Evolutionary conservation across 2,113 vertebrate genomes (phyloP).

Genomic region (Hypomesus transpacificus): DNA sequence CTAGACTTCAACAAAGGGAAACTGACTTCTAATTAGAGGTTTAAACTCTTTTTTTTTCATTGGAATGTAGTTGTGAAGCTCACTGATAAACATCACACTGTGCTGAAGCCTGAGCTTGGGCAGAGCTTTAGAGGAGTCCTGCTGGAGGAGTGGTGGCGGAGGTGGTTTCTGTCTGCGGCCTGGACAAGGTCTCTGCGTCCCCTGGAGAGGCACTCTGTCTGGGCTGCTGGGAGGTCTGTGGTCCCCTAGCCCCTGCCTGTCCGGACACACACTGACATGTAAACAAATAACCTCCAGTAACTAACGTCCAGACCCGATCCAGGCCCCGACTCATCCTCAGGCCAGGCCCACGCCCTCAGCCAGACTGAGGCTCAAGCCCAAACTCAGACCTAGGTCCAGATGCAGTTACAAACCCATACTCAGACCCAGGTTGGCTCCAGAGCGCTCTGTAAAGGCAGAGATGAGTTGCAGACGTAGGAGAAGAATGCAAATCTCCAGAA

Average conservation of each 20-base stretch:
- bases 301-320: conserved; percentile 4
- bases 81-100: conserved; percentile 26
- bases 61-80: conserved; percentile 4
- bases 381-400: no score
- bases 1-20: neutral
- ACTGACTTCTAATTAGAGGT: neutral
- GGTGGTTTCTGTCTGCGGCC: conserved; percentile 6
- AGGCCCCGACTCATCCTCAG: neutral
- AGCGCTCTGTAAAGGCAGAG: no score
- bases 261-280: conserved; percentile 3
- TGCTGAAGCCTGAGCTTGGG: conserved; percentile 4
- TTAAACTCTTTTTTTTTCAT: neutral
- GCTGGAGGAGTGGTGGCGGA: neutral
- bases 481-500: no score
- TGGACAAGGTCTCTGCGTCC: conserved; percentile 19
- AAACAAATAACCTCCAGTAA: conserved; percentile 1
- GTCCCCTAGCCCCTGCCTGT: conserved; percentile 12
- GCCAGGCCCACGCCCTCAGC: no score
- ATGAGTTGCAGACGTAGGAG: no score
- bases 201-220: conserved; percentile 13
- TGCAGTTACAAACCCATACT: no score
- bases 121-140: neutral
- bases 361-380: no score
- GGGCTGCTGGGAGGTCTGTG: conserved; percentile 25
- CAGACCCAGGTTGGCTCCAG: no score